A percentile compares a stretch with the other conserved stretches of the same genome.
Conservation (phyloP, 30 jellyfish, hydroid and myxozoan genomes). For the Morbakka virulenta region DNA sequence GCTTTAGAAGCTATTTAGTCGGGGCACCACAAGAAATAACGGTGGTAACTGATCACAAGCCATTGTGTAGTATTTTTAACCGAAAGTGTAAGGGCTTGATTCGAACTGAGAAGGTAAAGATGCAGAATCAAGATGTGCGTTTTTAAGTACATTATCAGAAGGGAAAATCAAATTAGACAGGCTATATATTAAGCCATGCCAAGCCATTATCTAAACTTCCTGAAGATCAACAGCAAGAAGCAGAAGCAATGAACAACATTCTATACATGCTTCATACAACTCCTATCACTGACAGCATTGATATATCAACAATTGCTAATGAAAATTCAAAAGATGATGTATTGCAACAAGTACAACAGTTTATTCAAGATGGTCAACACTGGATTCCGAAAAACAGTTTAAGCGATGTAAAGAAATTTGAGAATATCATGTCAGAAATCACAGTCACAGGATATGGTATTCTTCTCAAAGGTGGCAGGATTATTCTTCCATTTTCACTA, state of each 20-base stretch:
- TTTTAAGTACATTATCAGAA: conserved; percentile 7
- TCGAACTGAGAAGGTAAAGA: conserved; percentile 22
- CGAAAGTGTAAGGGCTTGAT: conserved; percentile 7
- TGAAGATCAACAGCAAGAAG: too few relatives aligned
- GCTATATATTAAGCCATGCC: too few relatives aligned
- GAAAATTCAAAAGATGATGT: not conserved
- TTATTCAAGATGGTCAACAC: not conserved
- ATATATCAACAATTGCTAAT: not conserved
- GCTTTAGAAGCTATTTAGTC: conserved; percentile 15
- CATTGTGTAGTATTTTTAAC: conserved; percentile 16
- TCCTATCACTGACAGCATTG: too few relatives aligned
- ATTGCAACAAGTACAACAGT: not conserved
- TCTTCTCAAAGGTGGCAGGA: not conserved
- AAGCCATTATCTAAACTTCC: too few relatives aligned
- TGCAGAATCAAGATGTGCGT: conserved; percentile 25
- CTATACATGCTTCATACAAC: too few relatives aligned
- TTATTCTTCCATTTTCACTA: conserved; percentile 1
- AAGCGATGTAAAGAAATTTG: not conserved
- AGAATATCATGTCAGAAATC: too few relatives aligned
- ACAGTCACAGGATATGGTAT: not conserved
- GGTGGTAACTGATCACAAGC: conserved; percentile 48
- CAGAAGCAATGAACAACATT: too few relatives aligned
- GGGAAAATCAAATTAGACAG: too few relatives aligned
- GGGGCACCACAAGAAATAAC: conserved; percentile 43
- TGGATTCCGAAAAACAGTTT: not conserved